These are phyloP conservation scores for Octonoba sinensis DNA, from an alignment of 2,888 invertebrate species.

Conservation along the genomic window DNA sequence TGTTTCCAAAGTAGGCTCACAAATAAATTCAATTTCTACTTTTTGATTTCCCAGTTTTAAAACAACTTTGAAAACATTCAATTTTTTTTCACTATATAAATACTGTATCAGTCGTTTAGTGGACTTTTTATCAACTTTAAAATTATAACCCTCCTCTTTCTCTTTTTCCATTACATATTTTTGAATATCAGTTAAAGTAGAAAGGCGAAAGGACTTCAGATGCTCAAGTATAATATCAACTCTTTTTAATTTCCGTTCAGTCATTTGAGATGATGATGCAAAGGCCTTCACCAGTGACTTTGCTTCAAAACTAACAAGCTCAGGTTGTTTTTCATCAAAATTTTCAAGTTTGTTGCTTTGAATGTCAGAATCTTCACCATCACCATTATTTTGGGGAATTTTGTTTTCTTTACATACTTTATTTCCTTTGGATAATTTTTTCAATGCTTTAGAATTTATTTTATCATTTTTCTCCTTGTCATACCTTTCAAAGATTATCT, in stretches of 20 bases:
- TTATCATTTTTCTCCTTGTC: background rate
- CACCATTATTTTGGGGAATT: constrained; percentile 14
- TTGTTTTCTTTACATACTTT: constrained; percentile 2
- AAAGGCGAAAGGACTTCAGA: constrained; percentile 76
- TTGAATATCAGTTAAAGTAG: constrained; percentile 70
- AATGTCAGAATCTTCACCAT: constrained; percentile 9
- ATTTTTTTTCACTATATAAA: constrained; percentile 72
- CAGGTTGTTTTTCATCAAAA: constrained; percentile 16
- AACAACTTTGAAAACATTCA: constrained; percentile 38
- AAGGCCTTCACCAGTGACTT: background rate
- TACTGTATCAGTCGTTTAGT: constrained; percentile 76
- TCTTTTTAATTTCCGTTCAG: constrained; percentile 72
- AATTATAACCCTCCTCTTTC: constrained; percentile 74
- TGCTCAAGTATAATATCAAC: constrained; percentile 78
- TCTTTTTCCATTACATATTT: constrained; percentile 74
- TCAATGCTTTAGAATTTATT: background rate
- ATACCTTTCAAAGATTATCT: background rate
- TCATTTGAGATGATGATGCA: constrained; percentile 34
- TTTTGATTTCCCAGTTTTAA: constrained; percentile 21
- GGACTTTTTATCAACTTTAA: constrained; percentile 78
- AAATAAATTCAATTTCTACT: constrained; percentile 72
- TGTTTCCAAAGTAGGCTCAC: constrained; percentile 71
- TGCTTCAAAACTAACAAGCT: constrained; percentile 26
- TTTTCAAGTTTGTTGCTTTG: no score
- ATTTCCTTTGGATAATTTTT: no score